phyloP scores from a whole-genome alignment of 2,797 vertebrate genomes.

The Sciaenops ocellatus region DNA sequence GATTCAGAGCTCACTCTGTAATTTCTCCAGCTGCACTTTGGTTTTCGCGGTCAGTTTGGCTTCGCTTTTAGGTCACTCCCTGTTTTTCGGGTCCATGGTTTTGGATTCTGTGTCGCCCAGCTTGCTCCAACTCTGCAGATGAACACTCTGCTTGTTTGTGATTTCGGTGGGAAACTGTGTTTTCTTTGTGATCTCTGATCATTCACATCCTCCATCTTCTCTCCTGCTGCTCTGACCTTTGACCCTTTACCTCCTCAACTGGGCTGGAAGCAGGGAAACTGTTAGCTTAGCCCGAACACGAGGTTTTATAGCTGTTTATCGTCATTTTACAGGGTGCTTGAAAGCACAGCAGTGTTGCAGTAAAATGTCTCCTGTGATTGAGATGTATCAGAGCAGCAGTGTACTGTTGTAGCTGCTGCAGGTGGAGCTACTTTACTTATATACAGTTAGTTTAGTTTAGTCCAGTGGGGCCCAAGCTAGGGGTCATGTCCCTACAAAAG shows the following conservation, averaged over 20 bases:
- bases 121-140: background rate
- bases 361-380: too few relatives aligned
- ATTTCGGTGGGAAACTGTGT: background rate
- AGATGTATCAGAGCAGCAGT: too few relatives aligned
- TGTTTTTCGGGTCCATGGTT: background rate
- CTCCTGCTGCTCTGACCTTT: background rate
- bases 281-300: background rate
- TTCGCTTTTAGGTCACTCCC: background rate
- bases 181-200: background rate
- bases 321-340: too few relatives aligned
- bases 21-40: conserved; percentile 31
- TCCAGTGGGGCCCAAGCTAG: too few relatives aligned
- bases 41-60: conserved; percentile 20
- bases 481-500: too few relatives aligned
- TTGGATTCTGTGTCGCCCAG: background rate
- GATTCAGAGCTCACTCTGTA: conserved; percentile 5
- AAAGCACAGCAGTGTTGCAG: too few relatives aligned
- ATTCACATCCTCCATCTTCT: background rate
- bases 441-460: too few relatives aligned
- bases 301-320: too few relatives aligned
- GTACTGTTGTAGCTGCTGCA: too few relatives aligned
- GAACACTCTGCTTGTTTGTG: background rate
- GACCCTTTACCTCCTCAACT: background rate
- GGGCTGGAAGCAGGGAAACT: background rate
- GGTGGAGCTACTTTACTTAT: too few relatives aligned